Evolutionary conservation across 1,140 invertebrate species (phyloP).

Genomic region (Drosophila truncata): DNA sequence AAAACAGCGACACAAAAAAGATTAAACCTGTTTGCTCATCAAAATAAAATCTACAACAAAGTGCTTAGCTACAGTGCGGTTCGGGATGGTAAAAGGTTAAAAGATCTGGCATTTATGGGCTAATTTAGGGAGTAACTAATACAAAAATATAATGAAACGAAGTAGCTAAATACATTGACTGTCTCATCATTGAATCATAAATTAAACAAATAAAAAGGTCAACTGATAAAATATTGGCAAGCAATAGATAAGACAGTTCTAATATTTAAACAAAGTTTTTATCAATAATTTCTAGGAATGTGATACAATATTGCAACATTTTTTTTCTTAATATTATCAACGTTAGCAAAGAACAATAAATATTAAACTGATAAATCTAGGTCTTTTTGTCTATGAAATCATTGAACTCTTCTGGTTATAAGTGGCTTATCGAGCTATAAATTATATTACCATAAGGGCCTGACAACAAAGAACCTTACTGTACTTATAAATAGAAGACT

Average conservation of each 20-base stretch:
- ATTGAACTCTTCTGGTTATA: neutral
- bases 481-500: slow-evolving; percentile 15
- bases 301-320: neutral
- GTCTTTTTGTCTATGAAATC: neutral
- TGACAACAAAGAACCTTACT: slow-evolving; percentile 7
- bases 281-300: neutral
- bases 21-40: slow-evolving; percentile 50
- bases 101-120: neutral
- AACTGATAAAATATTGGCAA: neutral
- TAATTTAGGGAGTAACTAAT: neutral
- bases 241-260: neutral
- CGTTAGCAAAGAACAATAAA: slow-evolving; percentile 2
- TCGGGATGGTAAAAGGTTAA: neutral
- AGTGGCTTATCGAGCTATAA: slow-evolving; percentile 22
- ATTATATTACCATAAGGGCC: slow-evolving; percentile 9
- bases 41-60: slow-evolving; percentile 21
- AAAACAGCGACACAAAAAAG: slow-evolving; percentile 20
- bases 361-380: slow-evolving; percentile 2
- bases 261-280: neutral
- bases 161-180: neutral
- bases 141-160: neutral
- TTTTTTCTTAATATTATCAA: neutral
- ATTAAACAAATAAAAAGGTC: neutral
- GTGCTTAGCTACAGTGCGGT: slow-evolving; percentile 22
- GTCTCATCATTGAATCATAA: neutral